Conservation (phyloP, 1,140 invertebrate genomes). For the Hypsibius dujardini region DNA sequence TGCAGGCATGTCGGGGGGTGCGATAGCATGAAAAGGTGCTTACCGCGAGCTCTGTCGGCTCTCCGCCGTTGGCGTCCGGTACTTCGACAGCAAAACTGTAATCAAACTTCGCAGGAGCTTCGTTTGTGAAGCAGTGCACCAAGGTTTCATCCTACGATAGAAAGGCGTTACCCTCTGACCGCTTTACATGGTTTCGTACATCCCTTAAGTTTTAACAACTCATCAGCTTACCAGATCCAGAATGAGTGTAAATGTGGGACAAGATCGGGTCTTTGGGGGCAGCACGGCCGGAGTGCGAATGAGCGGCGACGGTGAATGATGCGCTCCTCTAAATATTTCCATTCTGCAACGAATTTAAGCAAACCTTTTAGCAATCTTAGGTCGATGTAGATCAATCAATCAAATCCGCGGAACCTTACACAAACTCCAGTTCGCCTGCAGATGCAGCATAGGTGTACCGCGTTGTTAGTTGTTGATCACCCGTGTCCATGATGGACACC, state of each 20-base stretch:
- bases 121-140: constrained; percentile 81
- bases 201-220: constrained; percentile 23
- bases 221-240: constrained; percentile 50
- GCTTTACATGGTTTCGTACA: not conserved
- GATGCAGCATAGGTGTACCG: not conserved
- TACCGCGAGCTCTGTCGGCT: constrained; percentile 39
- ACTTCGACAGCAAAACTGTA: constrained; percentile 84
- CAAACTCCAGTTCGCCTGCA: constrained; percentile 4
- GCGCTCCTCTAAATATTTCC: not conserved
- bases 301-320: not conserved
- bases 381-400: not conserved
- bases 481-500: too few relatives aligned
- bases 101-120: constrained; percentile 49
- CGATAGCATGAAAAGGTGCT: too few relatives aligned
- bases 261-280: constrained; percentile 75
- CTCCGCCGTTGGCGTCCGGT: constrained; percentile 71
- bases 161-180: constrained; percentile 17
- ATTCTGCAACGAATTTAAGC: not conserved
- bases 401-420: not conserved
- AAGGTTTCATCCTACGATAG: constrained; percentile 67
- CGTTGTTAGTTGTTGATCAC: not conserved
- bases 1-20: too few relatives aligned
- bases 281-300: constrained; percentile 50
- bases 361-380: not conserved
- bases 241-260: constrained; percentile 79